Percentiles rank a stretch among this genome's conserved stretches.
Conservation (phyloP, 1,140 invertebrate species). For the Hylyphantes graminicola region DNA sequence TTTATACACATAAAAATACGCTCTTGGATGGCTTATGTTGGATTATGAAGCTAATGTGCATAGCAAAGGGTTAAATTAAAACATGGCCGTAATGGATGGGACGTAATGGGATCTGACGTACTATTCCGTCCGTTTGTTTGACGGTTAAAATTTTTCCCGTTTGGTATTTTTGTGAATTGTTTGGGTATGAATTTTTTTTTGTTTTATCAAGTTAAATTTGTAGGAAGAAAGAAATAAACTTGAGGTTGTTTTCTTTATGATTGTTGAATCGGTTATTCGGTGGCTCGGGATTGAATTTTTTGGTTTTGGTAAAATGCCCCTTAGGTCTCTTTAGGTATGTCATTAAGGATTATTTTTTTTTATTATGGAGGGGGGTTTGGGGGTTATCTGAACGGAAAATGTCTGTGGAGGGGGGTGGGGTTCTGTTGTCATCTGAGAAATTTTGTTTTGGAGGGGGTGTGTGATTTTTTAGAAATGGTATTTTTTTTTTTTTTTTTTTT, state of each 20-base stretch:
- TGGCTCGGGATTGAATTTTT: conserved; percentile 61
- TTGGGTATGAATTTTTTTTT: conserved; percentile 29
- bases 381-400: neutral
- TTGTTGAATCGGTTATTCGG: too few species aligned
- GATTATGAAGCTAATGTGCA: conserved; percentile 41
- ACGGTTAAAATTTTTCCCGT: conserved; percentile 14
- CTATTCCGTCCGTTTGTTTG: too few species aligned
- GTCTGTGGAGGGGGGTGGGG: too few species aligned
- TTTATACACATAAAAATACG: conserved; percentile 27
- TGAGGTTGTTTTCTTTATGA: too few species aligned
- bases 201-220: conserved; percentile 30
- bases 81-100: too few species aligned
- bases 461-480: too few species aligned
- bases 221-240: too few species aligned
- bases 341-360: too few species aligned
- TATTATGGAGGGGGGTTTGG: too few species aligned
- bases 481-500: too few species aligned
- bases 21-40: conserved; percentile 50
- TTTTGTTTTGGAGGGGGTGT: neutral
- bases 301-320: conserved; percentile 50
- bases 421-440: too few species aligned
- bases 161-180: conserved; percentile 36
- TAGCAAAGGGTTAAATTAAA: conserved; percentile 51
- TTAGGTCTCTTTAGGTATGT: conserved; percentile 1
- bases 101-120: conserved; percentile 48